These are phyloP conservation scores for Leiothrix lutea DNA, from an alignment of 2,113 vertebrate species.

Conservation along the genomic window DNA sequence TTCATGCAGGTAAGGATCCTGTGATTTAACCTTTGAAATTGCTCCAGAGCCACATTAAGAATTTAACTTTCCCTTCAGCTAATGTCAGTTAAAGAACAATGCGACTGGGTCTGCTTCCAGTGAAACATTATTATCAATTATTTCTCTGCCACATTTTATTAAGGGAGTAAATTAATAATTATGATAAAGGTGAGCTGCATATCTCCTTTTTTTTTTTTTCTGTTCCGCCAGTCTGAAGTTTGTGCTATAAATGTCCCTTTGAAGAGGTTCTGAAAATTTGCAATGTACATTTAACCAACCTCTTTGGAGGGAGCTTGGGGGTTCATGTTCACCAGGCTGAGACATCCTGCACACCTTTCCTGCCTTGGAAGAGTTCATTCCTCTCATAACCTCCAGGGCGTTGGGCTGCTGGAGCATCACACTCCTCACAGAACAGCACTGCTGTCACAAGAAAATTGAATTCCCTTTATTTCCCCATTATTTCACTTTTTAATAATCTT, in stretches of 20 bases:
- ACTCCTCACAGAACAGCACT: neutral
- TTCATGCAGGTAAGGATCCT: conserved; percentile 10
- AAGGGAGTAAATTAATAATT: conserved; percentile 52
- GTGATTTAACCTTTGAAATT: conserved; percentile 44
- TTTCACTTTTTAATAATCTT: conserved; percentile 49
- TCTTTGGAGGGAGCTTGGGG: neutral
- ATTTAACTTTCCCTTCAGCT: conserved; percentile 43
- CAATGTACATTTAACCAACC: neutral
- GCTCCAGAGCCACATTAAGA: conserved; percentile 31
- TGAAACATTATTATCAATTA: conserved; percentile 56
- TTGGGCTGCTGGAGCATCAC: neutral
- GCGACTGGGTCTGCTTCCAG: neutral
- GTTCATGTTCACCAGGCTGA: neutral
- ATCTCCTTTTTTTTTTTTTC: neutral
- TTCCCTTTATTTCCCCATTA: conserved; percentile 55
- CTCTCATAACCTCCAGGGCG: neutral
- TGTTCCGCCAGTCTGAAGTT: neutral
- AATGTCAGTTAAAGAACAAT: conserved; percentile 30
- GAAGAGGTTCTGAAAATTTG: neutral
- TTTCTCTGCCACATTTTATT: conserved; percentile 54
- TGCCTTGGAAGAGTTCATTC: neutral
- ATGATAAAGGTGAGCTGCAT: conserved; percentile 37
- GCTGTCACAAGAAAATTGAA: conserved; percentile 28
- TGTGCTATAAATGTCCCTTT: conserved; percentile 8
- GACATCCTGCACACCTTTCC: neutral